Base-by-base conservation (phyloP, 1,140 invertebrate genomes). In the Lasioglossum albipes region DNA sequence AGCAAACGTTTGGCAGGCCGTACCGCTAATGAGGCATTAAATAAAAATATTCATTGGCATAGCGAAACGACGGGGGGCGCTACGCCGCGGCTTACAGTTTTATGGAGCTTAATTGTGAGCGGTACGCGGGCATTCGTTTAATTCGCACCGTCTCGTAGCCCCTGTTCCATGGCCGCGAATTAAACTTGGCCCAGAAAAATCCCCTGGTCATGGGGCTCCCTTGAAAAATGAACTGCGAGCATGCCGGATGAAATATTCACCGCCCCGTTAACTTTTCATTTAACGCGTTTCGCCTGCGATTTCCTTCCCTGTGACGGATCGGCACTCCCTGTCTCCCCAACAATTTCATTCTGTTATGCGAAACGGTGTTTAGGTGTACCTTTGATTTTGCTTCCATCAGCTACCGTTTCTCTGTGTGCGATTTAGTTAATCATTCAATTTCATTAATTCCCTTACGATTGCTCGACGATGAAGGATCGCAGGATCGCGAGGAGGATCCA, bases 1-100 rank as follows among this genome's bases (percentile, higher is more conserved):
- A 73, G 64, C 69, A 84, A 84, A 83, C 64, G 57, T 75, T 41
- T 59, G 78, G 78, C 64, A 36, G 78, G 64, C 22, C 36, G 49
- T 49, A 77, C 68, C 75, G 41, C 71, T 87, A 85, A 88, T 87
- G 81, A 86, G 66, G 81, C 76, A 86, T 86, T 86, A 87, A 87
- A 88, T 88, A 88, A 88, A 88, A 88, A 88, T 88, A 88, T 88
- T 88, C 87, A 88, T 88, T 88, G 84, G 84, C 73, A 75, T 0
- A 57, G 69, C 42, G 61, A 67, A 71, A 68, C 41, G n/a, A 2
- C 41, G 16, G 45, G 66, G 66, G 42, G 62, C 45, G 18, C 57
- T 20, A 64, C 78, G 61, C 68, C 62, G 69, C 85, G 66, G 75
- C 75, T 88, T 84, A 82, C 79, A 61, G 78, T 84, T 88, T 88